Evolutionary conservation across 2,797 vertebrate species (phyloP), one percentile per base, ranked within the genome.

Genomic region (Enoplosus armatus): DNA sequence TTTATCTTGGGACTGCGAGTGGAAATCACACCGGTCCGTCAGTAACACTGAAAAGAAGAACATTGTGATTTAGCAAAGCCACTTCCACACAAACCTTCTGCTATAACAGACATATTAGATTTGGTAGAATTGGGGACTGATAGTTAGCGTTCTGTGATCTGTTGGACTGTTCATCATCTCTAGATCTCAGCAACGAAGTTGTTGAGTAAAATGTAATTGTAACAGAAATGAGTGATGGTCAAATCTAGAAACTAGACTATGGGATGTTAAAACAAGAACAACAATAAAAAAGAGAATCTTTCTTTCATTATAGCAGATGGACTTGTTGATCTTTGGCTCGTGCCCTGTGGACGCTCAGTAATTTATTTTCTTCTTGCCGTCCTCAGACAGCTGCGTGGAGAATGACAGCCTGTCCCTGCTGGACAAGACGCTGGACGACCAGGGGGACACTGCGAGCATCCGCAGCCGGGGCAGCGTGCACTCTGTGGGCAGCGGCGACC

Each of bases 301-400:
- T 16, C 35, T 27, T 4, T 58, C 1, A 39, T 39, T 5, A 43
- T 9, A 54, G 5, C 39, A 53, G 33, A 26, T 12, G 8, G 1
- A 27, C 29, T 35, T 22, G 26, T 22, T 29, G 26, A 66, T 39
- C 43, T 24, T 18, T 43, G 27, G n/a, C 14, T 47, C 5, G 15
- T 31, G n/a, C n/a, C 10, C 45, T 20, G 48, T n/a, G 26, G 11
- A 70, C 1, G 0, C 20, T 54, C 10, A 24, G 6, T 58, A 12
- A 47, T 33, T 12, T 9, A 1, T 62, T 47, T 39, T 0, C 67
- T 16, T n/a, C 12, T 41, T 59, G 7, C 43, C 20, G 0, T 58
- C 39, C 59, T 81, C 95, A 99, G 98, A 99, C 79, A 97, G 97
- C 93, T 98, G 97, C 88, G 96, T 99, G 79, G 98, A 99, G 90